Percentiles rank a stretch among this genome's conserved stretches.
phyloP scores from a whole-genome alignment of 2,888 invertebrate genomes.

The Polietes domitor region DNA sequence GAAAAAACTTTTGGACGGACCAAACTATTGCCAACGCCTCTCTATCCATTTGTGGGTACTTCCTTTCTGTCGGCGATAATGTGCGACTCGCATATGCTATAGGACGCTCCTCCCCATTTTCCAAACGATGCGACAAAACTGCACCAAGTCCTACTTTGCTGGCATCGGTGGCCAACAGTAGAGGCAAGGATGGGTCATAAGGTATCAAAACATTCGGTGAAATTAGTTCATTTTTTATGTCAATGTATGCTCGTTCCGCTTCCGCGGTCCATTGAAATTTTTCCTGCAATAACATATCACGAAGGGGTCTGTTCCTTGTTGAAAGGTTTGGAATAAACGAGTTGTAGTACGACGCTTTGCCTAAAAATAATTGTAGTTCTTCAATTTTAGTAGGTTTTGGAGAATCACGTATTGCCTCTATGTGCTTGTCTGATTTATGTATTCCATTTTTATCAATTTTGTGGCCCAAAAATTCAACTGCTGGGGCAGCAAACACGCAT shows the following conservation, averaged over 20 bases:
- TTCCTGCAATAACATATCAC: slow-evolving; percentile 4
- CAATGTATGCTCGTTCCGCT: slow-evolving; percentile 16
- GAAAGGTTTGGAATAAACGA: slow-evolving; percentile 29
- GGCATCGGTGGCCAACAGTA: slow-evolving; percentile 48
- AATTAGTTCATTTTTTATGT: slow-evolving; percentile 15
- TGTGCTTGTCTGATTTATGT: slow-evolving; percentile 49
- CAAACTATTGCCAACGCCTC: slow-evolving; percentile 26
- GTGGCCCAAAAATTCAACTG: slow-evolving; percentile 53
- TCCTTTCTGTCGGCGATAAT: slow-evolving; percentile 40
- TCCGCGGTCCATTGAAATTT: neutral
- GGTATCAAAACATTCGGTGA: slow-evolving; percentile 10
- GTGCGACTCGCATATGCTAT: slow-evolving; percentile 56
- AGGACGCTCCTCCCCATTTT: slow-evolving; percentile 36
- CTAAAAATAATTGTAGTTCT: slow-evolving; percentile 56
- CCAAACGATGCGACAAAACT: slow-evolving; percentile 45
- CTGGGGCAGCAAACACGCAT: slow-evolving; percentile 52
- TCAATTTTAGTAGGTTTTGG: slow-evolving; percentile 32
- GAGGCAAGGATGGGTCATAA: slow-evolving; percentile 22
- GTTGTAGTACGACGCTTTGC: slow-evolving; percentile 32
- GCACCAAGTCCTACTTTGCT: slow-evolving; percentile 50
- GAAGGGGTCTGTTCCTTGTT: slow-evolving; percentile 15
- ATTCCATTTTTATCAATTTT: slow-evolving; percentile 52
- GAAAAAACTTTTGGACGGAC: slow-evolving; percentile 16
- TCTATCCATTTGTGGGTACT: slow-evolving; percentile 59
- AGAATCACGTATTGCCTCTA: slow-evolving; percentile 38